Evolutionary conservation across 53 echinoderm and acorn worm genomes (phyloP).

Genomic region (Paracentrotus lividus): DNA sequence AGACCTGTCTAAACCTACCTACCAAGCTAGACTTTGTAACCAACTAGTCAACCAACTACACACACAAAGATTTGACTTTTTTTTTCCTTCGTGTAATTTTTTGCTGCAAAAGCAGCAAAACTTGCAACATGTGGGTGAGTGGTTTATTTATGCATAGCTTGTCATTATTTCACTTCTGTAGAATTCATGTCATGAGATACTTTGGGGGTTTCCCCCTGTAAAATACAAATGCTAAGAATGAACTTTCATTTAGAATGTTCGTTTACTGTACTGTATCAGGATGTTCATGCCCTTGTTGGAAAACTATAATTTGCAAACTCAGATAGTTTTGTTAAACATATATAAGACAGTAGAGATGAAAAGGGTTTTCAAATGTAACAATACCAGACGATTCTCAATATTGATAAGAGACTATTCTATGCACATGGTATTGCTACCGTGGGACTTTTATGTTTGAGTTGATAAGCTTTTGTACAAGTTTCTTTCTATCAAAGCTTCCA

Average conservation of each 20-base stretch:
- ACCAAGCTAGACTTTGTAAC: neutral
- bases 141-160: neutral
- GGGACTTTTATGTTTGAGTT: neutral
- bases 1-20: neutral
- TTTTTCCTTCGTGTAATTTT: neutral
- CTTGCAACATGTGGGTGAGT: slow-evolving; percentile 26
- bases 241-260: neutral
- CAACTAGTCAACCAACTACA: neutral
- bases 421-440: neutral
- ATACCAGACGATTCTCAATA: neutral
- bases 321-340: neutral
- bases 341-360: neutral
- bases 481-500: neutral
- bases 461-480: neutral
- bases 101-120: slow-evolving; percentile 21
- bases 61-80: neutral
- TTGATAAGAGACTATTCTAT: neutral
- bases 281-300: neutral
- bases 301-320: neutral
- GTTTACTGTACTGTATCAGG: neutral
- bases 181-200: neutral
- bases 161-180: neutral
- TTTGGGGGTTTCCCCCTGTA: neutral
- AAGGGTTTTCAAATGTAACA: neutral
- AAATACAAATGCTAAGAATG: neutral